A percentile compares a stretch with the other conserved stretches of the same genome.
Evolutionary conservation across 2,797 vertebrate genomes (phyloP).

Genomic region (Mycteria americana): DNA sequence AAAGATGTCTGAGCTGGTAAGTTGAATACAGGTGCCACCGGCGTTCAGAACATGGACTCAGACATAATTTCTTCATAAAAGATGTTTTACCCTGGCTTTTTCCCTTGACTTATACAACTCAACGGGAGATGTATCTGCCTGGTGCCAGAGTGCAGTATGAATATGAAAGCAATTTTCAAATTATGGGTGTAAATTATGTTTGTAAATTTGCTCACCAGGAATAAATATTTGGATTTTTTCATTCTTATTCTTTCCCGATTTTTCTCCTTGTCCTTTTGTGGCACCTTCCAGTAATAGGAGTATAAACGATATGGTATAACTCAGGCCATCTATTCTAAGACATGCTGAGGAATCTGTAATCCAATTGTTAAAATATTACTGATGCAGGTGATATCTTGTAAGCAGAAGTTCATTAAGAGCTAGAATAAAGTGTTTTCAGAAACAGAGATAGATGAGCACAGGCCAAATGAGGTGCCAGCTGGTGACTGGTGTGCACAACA

Average conservation of each 20-base stretch:
- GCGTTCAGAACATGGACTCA: neutral
- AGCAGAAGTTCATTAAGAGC: neutral
- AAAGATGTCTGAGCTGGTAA: neutral
- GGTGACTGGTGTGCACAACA: neutral
- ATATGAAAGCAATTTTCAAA: neutral
- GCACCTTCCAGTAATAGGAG: neutral
- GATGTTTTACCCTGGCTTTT: neutral
- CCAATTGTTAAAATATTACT: neutral
- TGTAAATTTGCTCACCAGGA: too few relatives aligned
- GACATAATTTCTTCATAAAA: neutral
- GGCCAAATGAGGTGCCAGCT: neutral
- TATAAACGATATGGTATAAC: neutral
- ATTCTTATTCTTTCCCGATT: too few relatives aligned
- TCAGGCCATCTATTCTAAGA: neutral
- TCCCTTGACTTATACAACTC: neutral
- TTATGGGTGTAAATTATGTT: neutral
- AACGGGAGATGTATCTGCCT: neutral
- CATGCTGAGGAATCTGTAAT: neutral
- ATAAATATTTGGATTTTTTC: too few relatives aligned
- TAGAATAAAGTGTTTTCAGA: neutral
- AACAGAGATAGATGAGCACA: neutral
- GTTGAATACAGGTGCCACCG: neutral
- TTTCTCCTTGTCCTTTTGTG: neutral
- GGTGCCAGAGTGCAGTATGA: neutral
- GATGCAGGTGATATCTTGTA: neutral